Conservation (phyloP, 1,140 invertebrate species). For the Ruditapes philippinarum region DNA sequence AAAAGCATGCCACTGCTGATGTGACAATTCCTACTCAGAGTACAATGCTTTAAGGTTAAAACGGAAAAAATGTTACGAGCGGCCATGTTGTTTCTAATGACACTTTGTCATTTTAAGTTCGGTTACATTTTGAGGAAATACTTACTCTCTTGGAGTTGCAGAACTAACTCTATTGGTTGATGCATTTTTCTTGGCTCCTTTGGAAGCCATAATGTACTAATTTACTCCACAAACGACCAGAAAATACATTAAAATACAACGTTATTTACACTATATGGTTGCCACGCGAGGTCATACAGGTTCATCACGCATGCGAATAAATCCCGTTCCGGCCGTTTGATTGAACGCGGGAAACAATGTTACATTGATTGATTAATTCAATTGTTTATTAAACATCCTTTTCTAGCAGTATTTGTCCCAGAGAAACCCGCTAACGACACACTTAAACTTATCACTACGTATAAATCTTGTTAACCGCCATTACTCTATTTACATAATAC, state of each 20-base stretch:
- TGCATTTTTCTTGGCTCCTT: conserved; percentile 79
- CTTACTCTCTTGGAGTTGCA: conserved; percentile 84
- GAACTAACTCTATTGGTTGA: conserved; percentile 78
- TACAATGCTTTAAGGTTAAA: too few relatives aligned
- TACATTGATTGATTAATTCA: background rate
- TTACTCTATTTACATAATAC: background rate
- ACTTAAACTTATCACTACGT: background rate
- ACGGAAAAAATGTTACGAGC: conserved; percentile 13
- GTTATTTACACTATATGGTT: conserved; percentile 57
- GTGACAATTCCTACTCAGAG: too few relatives aligned
- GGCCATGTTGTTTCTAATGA: conserved; percentile 85
- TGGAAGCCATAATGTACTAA: conserved; percentile 77
- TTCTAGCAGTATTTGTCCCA: background rate
- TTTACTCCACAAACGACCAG: conserved; percentile 8
- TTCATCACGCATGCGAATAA: conserved; percentile 68
- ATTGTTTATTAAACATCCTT: background rate
- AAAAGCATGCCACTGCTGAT: too few relatives aligned
- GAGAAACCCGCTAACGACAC: background rate
- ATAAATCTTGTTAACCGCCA: background rate
- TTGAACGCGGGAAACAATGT: conserved; percentile 65
- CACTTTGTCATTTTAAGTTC: conserved; percentile 60
- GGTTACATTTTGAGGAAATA: conserved; percentile 3
- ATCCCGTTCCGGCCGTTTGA: conserved; percentile 53
- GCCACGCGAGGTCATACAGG: conserved; percentile 69
- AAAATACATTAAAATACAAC: background rate